Evolutionary conservation across 2,113 vertebrate species (phyloP), one percentile per base, ranked within the genome.

Genomic region (Dromiciops gliroides): DNA sequence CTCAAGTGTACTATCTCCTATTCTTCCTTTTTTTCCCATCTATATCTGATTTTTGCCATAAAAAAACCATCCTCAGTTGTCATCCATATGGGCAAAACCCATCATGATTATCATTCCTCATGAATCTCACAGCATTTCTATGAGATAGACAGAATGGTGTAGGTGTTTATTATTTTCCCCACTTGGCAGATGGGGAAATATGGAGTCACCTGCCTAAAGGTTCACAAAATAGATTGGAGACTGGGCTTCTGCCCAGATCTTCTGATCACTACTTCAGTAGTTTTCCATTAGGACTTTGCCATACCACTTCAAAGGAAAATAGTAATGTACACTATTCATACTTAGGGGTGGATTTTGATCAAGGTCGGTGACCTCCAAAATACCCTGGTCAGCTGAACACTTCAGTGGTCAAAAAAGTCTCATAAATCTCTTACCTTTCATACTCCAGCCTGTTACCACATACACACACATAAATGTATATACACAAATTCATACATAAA

Each of bases 141-240:
- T 3, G 10, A 51, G 50, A 2, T 3, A 0, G 2, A 67, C 11
- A 67, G 31, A 37, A 16, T 60, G 22, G 50, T 37, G 48, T 12
- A 1, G 14, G 48, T 1, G 0, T 0, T 8, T 50, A n/a, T 67
- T 44, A 19, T 44, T 75, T 14, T 48, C 1, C 0, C 56, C 11
- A 88, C 50, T 19, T 26, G 11, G n/a, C 88, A 91, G 31, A 48
- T 0, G 22, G 50, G 1, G 88, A 83, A 67, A 14, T 16, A 12
- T 8, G 52, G 44, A 16, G 31, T 67, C 60, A 16, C 60, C 60
- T 37, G 60, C 31, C 14, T 31, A 67, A 67, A 67, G 60, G 31
- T 67, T 67, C 60, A 67, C 60, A 67, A 12, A 67, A 37, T 37
- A 67, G 11, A 67, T 31, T 67, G 4, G 31, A 67, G 60, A 37